A percentile compares a stretch with the other conserved stretches of the same genome.
These are phyloP conservation scores for Tympanuchus pallidicinctus DNA, from an alignment of 2,113 vertebrate species.

Conservation along the genomic window DNA sequence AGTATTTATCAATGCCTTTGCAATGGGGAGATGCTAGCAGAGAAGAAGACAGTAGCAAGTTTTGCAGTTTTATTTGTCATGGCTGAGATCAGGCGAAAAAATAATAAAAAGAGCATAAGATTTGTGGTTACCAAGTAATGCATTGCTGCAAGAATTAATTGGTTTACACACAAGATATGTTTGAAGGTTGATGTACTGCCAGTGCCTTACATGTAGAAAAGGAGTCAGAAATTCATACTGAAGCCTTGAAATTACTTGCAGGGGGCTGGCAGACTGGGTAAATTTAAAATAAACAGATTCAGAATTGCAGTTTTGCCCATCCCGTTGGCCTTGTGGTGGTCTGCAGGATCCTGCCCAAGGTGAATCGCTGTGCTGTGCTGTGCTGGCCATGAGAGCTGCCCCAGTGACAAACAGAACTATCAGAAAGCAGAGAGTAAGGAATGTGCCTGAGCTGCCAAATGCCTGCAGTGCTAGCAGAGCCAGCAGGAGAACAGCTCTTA, in stretches of 20 bases:
- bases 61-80: background rate
- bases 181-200: background rate
- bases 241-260: background rate
- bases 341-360: background rate
- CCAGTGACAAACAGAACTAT: background rate
- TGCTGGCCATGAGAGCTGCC: background rate
- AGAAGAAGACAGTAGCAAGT: background rate
- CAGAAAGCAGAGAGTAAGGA: background rate
- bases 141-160: background rate
- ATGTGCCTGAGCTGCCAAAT: background rate
- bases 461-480: background rate
- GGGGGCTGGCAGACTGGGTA: background rate
- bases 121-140: background rate
- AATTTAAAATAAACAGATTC: background rate
- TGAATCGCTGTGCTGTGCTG: background rate
- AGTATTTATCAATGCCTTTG: slow-evolving; percentile 23
- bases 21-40: background rate
- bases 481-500: background rate
- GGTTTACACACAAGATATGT: background rate
- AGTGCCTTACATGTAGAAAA: background rate
- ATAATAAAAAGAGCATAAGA: background rate
- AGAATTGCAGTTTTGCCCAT: background rate
- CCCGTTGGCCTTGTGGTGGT: background rate
- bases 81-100: background rate
- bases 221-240: background rate